Conservation (phyloP, 2,797 vertebrate genomes). For the Rhinella marina region DNA sequence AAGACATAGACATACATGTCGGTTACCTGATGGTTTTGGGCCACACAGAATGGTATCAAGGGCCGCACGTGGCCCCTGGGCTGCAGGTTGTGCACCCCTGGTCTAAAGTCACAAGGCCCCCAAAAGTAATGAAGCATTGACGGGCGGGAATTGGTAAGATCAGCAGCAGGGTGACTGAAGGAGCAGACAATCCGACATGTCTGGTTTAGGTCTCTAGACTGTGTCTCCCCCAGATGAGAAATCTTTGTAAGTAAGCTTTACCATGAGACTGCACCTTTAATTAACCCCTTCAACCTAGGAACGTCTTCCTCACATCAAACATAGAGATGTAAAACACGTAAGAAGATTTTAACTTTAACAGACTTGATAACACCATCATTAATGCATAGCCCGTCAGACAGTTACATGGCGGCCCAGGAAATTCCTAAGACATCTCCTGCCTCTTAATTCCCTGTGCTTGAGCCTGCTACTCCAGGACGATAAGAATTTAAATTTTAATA, state of each 20-base stretch:
- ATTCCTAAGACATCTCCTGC: slow-evolving; percentile 21
- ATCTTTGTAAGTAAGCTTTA: background rate
- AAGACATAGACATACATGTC: too few species aligned
- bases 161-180: too few species aligned
- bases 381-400: slow-evolving; percentile 6
- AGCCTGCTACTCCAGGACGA: slow-evolving; percentile 10
- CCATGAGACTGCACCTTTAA: background rate
- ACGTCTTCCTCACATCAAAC: background rate
- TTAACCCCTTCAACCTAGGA: background rate
- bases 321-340: background rate
- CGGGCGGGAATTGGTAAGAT: too few species aligned
- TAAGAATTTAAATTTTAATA: slow-evolving; percentile 49
- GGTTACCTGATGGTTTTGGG: too few species aligned
- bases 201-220: too few species aligned
- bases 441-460: slow-evolving; percentile 25
- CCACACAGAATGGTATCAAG: too few species aligned
- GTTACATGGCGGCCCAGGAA: background rate
- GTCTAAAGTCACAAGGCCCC: too few species aligned
- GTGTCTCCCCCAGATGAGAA: background rate
- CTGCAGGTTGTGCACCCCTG: too few species aligned
- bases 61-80: too few species aligned
- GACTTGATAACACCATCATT: slow-evolving; percentile 31
- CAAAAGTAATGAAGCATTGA: too few species aligned
- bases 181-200: too few species aligned
- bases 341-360: slow-evolving; percentile 2